A percentile compares a stretch with the other conserved stretches of the same genome.
phyloP scores from a whole-genome alignment of 2,113 vertebrate species.

The Ginglymostoma cirratum region DNA sequence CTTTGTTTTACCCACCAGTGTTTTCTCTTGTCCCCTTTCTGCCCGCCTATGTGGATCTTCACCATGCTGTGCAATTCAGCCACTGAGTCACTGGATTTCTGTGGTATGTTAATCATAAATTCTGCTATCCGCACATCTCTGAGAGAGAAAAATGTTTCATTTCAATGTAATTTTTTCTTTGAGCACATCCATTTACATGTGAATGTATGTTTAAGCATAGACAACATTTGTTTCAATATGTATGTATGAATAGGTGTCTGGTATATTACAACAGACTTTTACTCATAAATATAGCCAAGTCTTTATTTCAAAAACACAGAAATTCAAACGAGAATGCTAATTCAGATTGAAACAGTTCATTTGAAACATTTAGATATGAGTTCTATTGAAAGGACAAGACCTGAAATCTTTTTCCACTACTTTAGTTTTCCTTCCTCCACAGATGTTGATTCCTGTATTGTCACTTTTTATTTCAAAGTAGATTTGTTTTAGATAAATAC shows the following conservation, averaged over 20 bases:
- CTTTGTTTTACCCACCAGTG: too few relatives aligned
- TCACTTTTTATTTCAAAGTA: background rate
- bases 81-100: background rate
- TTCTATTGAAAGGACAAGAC: background rate
- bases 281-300: background rate
- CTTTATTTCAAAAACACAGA: slow-evolving; percentile 1
- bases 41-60: background rate
- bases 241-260: background rate
- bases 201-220: background rate
- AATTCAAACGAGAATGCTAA: background rate
- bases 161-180: background rate
- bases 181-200: background rate
- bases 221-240: background rate
- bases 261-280: background rate
- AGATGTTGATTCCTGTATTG: background rate
- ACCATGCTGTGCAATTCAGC: background rate
- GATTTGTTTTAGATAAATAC: background rate
- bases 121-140: background rate
- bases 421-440: background rate
- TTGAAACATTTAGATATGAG: background rate
- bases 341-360: background rate
- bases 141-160: background rate
- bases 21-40: background rate
- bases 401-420: background rate
- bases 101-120: background rate